A percentile compares a stretch with the other conserved stretches of the same genome.
phyloP scores from a whole-genome alignment of 2,888 invertebrate species.

The Operophtera brumata region DNA sequence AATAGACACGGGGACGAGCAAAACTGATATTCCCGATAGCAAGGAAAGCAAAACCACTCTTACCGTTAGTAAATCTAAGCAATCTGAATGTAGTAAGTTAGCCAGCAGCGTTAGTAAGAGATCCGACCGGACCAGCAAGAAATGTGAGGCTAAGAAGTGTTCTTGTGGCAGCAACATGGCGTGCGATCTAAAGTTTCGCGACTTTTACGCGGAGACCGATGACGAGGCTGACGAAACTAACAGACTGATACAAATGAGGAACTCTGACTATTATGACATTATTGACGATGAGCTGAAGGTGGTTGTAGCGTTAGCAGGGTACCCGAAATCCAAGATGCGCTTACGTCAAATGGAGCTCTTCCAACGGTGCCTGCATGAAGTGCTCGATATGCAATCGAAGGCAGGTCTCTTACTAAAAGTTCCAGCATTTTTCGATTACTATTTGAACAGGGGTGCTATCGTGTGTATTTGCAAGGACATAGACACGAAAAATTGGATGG shows the following conservation, averaged over 20 bases:
- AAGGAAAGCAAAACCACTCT: slow-evolving; percentile 42
- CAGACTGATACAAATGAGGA: slow-evolving; percentile 59
- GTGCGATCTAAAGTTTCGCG: slow-evolving; percentile 56
- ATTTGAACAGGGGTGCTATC: slow-evolving; percentile 66
- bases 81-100: slow-evolving; percentile 48
- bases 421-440: slow-evolving; percentile 66
- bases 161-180: slow-evolving; percentile 46
- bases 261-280: slow-evolving; percentile 62
- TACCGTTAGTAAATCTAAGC: slow-evolving; percentile 44
- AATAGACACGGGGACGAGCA: slow-evolving; percentile 36
- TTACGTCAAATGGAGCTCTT: slow-evolving; percentile 63
- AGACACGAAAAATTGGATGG: slow-evolving; percentile 67
- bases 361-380: slow-evolving; percentile 55
- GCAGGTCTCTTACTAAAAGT: slow-evolving; percentile 57
- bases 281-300: slow-evolving; percentile 64
- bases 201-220: slow-evolving; percentile 59
- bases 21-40: slow-evolving; percentile 24
- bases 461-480: slow-evolving; percentile 68
- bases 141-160: slow-evolving; percentile 37
- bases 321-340: slow-evolving; percentile 67
- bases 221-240: slow-evolving; percentile 63
- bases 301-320: slow-evolving; percentile 62
- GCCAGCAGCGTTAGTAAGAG: slow-evolving; percentile 42
- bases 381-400: slow-evolving; percentile 68
- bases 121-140: slow-evolving; percentile 53